Conservation (phyloP, 2,888 invertebrate genomes). For the Leptinotarsa rubiginosa region DNA sequence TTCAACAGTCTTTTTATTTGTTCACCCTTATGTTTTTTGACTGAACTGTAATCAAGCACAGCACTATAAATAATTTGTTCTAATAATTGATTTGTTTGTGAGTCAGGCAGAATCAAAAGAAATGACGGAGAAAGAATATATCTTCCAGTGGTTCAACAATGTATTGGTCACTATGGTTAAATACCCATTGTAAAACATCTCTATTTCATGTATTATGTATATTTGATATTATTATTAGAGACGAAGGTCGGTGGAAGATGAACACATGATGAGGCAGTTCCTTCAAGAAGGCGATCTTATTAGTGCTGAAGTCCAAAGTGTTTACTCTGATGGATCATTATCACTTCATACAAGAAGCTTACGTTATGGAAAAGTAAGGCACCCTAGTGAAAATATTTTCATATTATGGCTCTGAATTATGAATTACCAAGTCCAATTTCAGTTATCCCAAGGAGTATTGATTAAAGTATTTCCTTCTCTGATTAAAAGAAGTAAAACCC, state of each 20-base stretch:
- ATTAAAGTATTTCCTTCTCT: conserved; percentile 92
- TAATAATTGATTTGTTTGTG: too few species aligned
- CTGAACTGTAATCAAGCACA: too few species aligned
- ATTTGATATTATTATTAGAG: conserved; percentile 69
- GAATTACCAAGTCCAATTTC: conserved; percentile 48
- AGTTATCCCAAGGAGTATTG: conserved; percentile 88
- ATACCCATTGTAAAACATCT: too few species aligned
- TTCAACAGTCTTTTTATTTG: too few species aligned
- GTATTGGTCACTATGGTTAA: too few species aligned
- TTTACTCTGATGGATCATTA: conserved; percentile 90
- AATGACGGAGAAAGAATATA: too few species aligned
- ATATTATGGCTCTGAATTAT: not conserved
- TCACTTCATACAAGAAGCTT: conserved; percentile 95
- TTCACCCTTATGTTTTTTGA: too few species aligned
- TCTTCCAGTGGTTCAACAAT: too few species aligned
- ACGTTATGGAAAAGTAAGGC: conserved; percentile 91
- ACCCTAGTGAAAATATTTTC: not conserved
- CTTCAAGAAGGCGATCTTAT: conserved; percentile 95
- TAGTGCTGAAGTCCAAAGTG: conserved; percentile 96
- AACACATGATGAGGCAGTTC: conserved; percentile 96
- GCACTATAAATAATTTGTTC: too few species aligned
- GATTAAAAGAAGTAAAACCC: conserved; percentile 92
- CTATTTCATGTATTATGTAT: too few species aligned
- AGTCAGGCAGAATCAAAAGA: too few species aligned
- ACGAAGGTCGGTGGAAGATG: conserved; percentile 93